phyloP scores from a whole-genome alignment of 2,797 vertebrate genomes.

The Rhadinocentrus ornatus region DNA sequence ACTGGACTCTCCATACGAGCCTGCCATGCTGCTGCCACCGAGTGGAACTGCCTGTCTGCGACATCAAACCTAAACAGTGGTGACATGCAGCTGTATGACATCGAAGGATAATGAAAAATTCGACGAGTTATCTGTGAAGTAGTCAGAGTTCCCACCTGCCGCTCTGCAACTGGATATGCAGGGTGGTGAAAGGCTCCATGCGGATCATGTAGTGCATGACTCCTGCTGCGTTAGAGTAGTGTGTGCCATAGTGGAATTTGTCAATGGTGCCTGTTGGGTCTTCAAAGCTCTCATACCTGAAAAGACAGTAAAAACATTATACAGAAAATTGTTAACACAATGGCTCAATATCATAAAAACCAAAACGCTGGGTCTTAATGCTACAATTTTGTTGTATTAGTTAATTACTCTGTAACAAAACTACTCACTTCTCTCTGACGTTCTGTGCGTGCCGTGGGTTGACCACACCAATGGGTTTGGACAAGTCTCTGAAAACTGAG shows the following conservation, averaged over 20 bases:
- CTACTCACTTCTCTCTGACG: constrained; percentile 93
- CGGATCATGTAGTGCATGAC: constrained; percentile 99
- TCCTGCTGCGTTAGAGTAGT: constrained; percentile 97
- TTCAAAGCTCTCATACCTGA: constrained; percentile 97
- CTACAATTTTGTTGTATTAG: neutral
- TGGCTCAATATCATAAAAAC: neutral
- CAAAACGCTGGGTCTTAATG: neutral
- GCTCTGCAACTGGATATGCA: constrained; percentile 97
- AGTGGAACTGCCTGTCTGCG: constrained; percentile 96
- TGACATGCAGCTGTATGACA: neutral
- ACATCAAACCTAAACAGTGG: constrained; percentile 89
- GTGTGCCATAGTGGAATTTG: constrained; percentile 98
- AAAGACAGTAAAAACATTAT: neutral
- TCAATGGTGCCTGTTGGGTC: constrained; percentile 93
- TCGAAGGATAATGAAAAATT: neutral
- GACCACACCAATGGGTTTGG: constrained; percentile 96
- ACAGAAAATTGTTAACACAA: neutral
- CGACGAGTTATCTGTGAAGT: rapidly evolving
- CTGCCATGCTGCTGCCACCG: constrained; percentile 94
- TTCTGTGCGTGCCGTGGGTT: constrained; percentile 92
- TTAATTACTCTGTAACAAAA: neutral
- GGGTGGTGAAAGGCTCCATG: constrained; percentile 93
- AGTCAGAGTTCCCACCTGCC: constrained; percentile 83
- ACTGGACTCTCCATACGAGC: constrained; percentile 96
- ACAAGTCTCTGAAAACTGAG: constrained; percentile 91